Evolutionary conservation across 2,113 vertebrate genomes (phyloP), one percentile per base, ranked within the genome.

Genomic region (Dendrocopos noguchii): DNA sequence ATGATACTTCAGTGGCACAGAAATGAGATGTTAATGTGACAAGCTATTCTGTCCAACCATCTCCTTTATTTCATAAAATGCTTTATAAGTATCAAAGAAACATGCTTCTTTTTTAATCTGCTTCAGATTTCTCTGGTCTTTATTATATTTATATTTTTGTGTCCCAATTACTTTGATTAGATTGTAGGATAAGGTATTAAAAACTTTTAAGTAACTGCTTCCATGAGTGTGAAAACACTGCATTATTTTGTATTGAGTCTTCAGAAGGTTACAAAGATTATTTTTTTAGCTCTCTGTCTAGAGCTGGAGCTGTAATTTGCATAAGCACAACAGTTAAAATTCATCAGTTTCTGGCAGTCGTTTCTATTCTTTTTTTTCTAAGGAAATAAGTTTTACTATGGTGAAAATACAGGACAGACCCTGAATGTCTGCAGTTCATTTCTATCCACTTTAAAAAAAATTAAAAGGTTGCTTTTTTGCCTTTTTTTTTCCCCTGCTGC

Each of bases 261-360:
- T 95, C 67, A 89, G 29, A 15, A 53, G 14, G 15, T 67, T 82
- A 57, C 78, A 39, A 92, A 82, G 72, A 87, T 15, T 65, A 61
- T 27, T 81, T 89, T 92, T 84, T 79, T 79, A 86, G 50, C 55
- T 73, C 36, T 86, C 56, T 59, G 0, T 67, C 33, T 74, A 39
- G 60, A 84, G 59, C 77, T 90, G 55, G 34, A 88, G 66, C 76
- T 84, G 70, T 91, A 89, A 84, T 7, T 92, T 34, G 86, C 33
- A 42, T 84, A 93, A 86, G 59, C 44, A 87, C 33, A 86, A 68
- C n/a, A 80, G 56, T 80, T 95, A 87, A 88, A 94, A 90, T 88
- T 61, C 9, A 80, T 64, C 42, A 6, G 19, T 91, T 95, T 91
- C 86, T 86, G 56, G 36, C 42, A 90, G 36, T 52, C 21, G 44